These are phyloP conservation scores for Sebastes umbrosus DNA, from an alignment of 2,797 vertebrate genomes.

Conservation along the genomic window DNA sequence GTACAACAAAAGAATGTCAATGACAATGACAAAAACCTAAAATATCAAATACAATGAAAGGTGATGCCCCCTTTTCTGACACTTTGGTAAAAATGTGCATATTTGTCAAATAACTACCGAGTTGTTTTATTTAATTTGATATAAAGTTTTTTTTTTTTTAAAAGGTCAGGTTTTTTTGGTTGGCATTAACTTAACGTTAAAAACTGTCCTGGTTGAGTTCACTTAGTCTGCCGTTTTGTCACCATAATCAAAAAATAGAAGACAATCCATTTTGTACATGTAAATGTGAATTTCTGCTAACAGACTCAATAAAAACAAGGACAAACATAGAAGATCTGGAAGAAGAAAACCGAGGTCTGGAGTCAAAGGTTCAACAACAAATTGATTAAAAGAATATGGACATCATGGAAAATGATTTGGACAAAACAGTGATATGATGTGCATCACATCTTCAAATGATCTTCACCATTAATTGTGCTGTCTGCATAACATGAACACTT, in stretches of 20 bases:
- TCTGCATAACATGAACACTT: not conserved
- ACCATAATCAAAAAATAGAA: not conserved
- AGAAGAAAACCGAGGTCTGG: not conserved
- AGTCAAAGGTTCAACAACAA: not conserved
- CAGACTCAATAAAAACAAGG: not conserved
- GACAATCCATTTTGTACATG: not conserved
- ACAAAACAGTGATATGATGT: not conserved
- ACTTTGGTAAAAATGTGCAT: not conserved
- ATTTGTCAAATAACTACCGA: not conserved
- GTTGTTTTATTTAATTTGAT: not conserved
- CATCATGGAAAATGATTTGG: not conserved
- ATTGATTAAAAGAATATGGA: not conserved
- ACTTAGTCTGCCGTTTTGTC: no score
- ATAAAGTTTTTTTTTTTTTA: rapidly evolving
- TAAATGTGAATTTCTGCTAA: not conserved
- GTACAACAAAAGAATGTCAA: conserved; percentile 25
- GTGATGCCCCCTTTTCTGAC: not conserved
- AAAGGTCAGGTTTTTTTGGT: not conserved
- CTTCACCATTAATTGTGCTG: not conserved
- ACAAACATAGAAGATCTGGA: not conserved
- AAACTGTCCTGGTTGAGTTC: not conserved
- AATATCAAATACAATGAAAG: not conserved
- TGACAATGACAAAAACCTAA: not conserved
- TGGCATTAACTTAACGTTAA: not conserved
- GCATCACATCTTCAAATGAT: not conserved